Evolutionary conservation across 2,797 vertebrate genomes (phyloP), one percentile per base, ranked within the genome.

Genomic region (Halcyon leucocephala): DNA sequence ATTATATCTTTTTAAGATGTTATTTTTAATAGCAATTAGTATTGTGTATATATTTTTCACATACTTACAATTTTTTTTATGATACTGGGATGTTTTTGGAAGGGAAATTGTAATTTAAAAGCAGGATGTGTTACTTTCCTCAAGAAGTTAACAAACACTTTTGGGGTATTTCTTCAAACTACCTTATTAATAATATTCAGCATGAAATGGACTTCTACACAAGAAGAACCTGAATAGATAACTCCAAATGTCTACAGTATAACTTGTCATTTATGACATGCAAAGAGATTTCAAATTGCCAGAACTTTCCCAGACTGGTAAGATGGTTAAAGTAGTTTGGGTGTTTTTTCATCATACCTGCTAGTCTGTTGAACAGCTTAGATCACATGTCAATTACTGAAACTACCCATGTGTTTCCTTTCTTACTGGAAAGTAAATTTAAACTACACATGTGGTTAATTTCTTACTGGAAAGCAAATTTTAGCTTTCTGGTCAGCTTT

Each of bases 331-430:
- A 21, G 46, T 57, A 52, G 1, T 79, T 67, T 39, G 8, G 3
- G 0, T 0, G 26, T 33, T 57, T 70, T 79, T 66, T 74, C 22
- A 12, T 41, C 14, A 12, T 57, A 46, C 8, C 8, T 69, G 20
- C 15, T 41, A 49, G 10, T 44, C 54, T 16, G 7, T 8, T 61
- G 51, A 72, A 48, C 5, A 58, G 21, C 15, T 86, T 46, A 58
- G 9, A 61, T 9, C 73, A n/a, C 6, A 37, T 11, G 25, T 21
- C 13, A 81, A 62, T 46, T 90, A 35, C 12, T 51, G 24, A 48
- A 88, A 49, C 16, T n/a, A 37, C 42, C 24, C 48, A 35, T 25
- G 15, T 54, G 18, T 60, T 71, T 80, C 6, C 10, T 46, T 46
- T 46, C 44, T 21, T 46, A 46, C 44, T 20, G 20, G 44, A 46